phyloP scores from a whole-genome alignment of 2,888 invertebrate genomes.

The Physocephala rufipes region DNA sequence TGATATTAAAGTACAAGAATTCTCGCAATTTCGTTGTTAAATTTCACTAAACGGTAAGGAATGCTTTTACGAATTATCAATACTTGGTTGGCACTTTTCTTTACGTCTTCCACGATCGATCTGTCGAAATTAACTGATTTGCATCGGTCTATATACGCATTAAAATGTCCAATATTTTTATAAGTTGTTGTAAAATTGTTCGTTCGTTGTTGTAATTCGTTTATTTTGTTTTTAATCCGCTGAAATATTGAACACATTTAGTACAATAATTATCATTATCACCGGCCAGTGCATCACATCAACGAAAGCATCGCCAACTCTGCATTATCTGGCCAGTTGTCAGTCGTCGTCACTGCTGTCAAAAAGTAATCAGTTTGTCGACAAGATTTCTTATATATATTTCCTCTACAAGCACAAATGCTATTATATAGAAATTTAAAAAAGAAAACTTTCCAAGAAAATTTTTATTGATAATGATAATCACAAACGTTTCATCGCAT shows the following conservation, averaged over 20 bases:
- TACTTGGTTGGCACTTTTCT: no score
- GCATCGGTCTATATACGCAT: conserved; percentile 33
- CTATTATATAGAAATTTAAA: not conserved
- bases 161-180: not conserved
- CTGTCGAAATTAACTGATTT: conserved; percentile 46
- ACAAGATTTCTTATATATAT: conserved; percentile 21
- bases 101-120: conserved; percentile 41
- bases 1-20: not conserved
- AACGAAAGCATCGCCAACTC: no score
- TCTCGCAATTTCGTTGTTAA: not conserved
- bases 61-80: no score
- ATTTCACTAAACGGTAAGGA: not conserved
- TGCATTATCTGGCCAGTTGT: not conserved
- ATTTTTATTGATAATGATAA: no score
- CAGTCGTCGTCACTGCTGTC: conserved; percentile 3
- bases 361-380: conserved; percentile 21
- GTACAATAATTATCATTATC: not conserved
- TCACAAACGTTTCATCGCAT: no score
- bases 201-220: not conserved
- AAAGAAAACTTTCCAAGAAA: no score
- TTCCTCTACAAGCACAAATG: not conserved
- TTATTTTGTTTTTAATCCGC: not conserved
- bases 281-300: no score
- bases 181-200: not conserved
- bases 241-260: not conserved